These are phyloP conservation scores for Drosophila tsacasi DNA, from an alignment of 1,140 invertebrate species.

Conservation along the genomic window DNA sequence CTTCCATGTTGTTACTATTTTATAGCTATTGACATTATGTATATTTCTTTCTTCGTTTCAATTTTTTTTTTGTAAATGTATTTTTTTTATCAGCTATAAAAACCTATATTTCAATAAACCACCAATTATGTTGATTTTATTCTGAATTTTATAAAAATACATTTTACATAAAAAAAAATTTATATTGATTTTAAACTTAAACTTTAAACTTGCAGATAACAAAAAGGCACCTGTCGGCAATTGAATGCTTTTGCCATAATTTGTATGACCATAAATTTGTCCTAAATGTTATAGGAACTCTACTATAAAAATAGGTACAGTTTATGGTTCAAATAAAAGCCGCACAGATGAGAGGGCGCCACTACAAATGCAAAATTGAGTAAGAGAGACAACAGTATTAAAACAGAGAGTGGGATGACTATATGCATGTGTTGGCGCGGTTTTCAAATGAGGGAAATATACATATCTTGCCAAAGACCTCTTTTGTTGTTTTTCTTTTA, in stretches of 20 bases:
- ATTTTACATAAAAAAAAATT: too few relatives aligned
- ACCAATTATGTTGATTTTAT: too few relatives aligned
- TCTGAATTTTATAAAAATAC: too few relatives aligned
- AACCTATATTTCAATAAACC: too few relatives aligned
- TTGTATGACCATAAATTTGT: not conserved
- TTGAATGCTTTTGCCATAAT: not conserved
- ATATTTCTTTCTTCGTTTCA: not conserved
- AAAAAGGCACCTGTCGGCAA: not conserved
- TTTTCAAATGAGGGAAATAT: conserved; percentile 29
- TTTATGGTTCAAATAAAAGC: not conserved
- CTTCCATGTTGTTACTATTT: not conserved
- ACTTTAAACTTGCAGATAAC: not conserved
- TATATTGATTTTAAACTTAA: not conserved
- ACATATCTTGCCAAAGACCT: accelerated
- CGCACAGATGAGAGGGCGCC: not conserved
- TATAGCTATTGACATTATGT: not conserved
- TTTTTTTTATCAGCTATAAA: not conserved
- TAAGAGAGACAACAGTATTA: not conserved
- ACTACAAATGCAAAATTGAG: not conserved
- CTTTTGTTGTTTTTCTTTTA: not conserved
- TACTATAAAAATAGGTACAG: not conserved
- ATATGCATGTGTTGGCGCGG: conserved; percentile 1
- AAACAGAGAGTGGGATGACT: not conserved
- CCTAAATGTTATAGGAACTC: not conserved
- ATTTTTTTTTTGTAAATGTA: not conserved